Conservation (phyloP, 2,888 invertebrate species). For the Nemapogon koenigi region DNA sequence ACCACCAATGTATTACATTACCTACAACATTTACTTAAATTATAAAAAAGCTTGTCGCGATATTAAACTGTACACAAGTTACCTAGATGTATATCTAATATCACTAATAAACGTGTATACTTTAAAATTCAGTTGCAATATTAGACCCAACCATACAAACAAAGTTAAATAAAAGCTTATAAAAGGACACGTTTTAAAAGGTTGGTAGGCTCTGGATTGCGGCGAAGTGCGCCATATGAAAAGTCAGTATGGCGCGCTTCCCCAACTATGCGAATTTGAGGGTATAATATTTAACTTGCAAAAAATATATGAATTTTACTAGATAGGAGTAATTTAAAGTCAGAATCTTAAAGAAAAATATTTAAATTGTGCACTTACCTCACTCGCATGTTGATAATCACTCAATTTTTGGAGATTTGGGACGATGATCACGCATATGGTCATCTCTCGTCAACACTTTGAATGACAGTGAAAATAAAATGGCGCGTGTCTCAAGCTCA, state of each 20-base stretch:
- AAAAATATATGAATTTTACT: conserved; percentile 8
- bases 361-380: conserved; percentile 11
- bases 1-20: not conserved
- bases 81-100: no score
- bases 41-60: not conserved
- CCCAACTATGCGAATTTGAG: no score
- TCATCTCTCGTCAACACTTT: no score
- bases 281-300: conserved; percentile 11
- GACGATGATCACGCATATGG: no score
- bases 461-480: conserved; percentile 10
- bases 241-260: no score
- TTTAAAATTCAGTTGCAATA: not conserved
- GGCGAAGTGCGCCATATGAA: conserved; percentile 1
- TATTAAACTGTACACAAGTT: no score
- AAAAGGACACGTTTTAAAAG: not conserved
- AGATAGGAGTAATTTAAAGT: conserved; percentile 10
- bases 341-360: conserved; percentile 6
- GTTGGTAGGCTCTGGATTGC: not conserved
- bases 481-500: conserved; percentile 4
- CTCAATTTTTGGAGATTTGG: no score
- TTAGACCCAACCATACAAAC: not conserved
- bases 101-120: not conserved
- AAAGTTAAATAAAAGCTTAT: not conserved
- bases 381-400: conserved; percentile 1
- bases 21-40: not conserved